Evolutionary conservation across 1,140 invertebrate genomes (phyloP), one percentile per base, ranked within the genome.

Genomic region (Drosophila melanica): DNA sequence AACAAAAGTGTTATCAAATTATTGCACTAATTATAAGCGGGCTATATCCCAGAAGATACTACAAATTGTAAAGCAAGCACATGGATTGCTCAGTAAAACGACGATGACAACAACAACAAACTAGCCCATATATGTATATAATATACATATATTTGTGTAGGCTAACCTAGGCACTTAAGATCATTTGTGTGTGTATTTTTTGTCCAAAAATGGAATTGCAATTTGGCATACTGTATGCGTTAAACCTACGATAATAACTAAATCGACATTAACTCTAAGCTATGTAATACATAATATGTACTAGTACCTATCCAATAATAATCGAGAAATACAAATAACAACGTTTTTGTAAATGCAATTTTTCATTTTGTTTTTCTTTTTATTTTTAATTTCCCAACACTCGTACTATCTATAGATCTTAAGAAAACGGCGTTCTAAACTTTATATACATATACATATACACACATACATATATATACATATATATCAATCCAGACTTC

Each of bases 181-280:
- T 27, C 66, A 55, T 76, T 74, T 75, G 70, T 72, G 69, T 86
- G 60, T 86, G 58, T 85, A 62, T 81, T 77, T 87, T 77, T 65
- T 86, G 47, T 69, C 63, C 45, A 48, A 59, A 20, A 39, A 69
- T 81, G 72, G 72, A 78, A 69, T 23, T 69, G 84, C 80, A 90
- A 89, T 67, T 89, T 82, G 69, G 84, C 82, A 87, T 87, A 89
- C 48, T 87, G 68, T 89, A 87, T 89, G 82, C 82, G 77, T 77
- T 82, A 87, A 76, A 79, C 16, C 58, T 81, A 86, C 59, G 63
- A 85, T 85, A 71, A 75, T 68, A 85, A 64, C 66, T 69, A 86
- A 60, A 74, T 37, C 70, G 63, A 78, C 75, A 85, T 55, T 44
- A 53, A 63, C 53, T 33, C 44, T 73, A 87, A 79, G 71, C 58